Conservation (phyloP, 2,797 vertebrate species). For the Acipenser transmontanus region DNA sequence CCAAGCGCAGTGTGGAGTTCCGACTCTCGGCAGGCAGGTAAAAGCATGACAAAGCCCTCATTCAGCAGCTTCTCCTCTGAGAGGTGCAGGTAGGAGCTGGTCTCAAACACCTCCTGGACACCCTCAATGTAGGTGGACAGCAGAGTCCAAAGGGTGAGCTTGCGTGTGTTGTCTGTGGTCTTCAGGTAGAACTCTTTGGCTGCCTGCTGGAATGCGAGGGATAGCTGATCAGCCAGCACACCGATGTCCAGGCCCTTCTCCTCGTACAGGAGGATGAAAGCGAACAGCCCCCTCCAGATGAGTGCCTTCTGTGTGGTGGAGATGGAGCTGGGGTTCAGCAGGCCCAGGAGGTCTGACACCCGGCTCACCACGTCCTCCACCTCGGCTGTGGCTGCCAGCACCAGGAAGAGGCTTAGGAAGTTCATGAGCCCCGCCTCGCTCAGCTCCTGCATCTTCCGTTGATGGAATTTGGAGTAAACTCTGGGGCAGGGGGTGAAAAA, state of each 20-base stretch:
- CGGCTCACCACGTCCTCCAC: slow-evolving; percentile 79
- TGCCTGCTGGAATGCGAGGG: slow-evolving; percentile 68
- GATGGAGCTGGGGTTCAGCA: slow-evolving; percentile 58
- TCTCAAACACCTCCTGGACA: slow-evolving; percentile 88
- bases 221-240: slow-evolving; percentile 71
- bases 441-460: slow-evolving; percentile 86
- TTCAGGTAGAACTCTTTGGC: slow-evolving; percentile 88
- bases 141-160: slow-evolving; percentile 77
- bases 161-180: slow-evolving; percentile 72
- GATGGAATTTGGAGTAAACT: slow-evolving; percentile 94
- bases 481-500: slow-evolving; percentile 42
- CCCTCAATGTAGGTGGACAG: slow-evolving; percentile 88
- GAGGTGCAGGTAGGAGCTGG: slow-evolving; percentile 66
- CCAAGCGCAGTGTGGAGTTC: slow-evolving; percentile 76
- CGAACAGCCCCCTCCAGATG: slow-evolving; percentile 79
- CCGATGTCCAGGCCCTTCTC: slow-evolving; percentile 79
- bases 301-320: slow-evolving; percentile 58
- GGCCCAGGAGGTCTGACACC: slow-evolving; percentile 72
- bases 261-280: slow-evolving; percentile 78
- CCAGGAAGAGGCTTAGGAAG: slow-evolving; percentile 83
- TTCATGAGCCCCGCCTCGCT: slow-evolving; percentile 85
- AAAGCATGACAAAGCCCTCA: slow-evolving; percentile 85
- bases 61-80: slow-evolving; percentile 87
- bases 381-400: slow-evolving; percentile 72
- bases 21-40: slow-evolving; percentile 79